These are phyloP conservation scores for Drymodes brunneopygia DNA, from an alignment of 2,113 vertebrate genomes.

Conservation along the genomic window DNA sequence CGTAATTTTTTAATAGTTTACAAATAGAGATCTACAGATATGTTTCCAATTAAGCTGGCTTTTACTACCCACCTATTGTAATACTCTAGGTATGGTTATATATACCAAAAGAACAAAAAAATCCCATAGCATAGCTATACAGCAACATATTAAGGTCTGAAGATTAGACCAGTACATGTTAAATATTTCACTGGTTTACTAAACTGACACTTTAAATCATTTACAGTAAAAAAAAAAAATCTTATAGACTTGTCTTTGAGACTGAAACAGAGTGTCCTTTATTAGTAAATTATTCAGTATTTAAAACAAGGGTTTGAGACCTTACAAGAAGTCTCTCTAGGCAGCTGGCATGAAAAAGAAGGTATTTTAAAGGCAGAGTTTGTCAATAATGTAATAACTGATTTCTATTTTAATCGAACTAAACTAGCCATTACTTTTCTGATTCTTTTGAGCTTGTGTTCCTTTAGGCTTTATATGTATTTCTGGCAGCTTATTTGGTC, in stretches of 20 bases:
- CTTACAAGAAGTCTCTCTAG: constrained; percentile 62
- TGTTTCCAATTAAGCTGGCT: constrained; percentile 79
- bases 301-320: constrained; percentile 61
- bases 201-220: constrained; percentile 72
- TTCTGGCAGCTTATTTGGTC: constrained; percentile 75
- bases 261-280: constrained; percentile 71
- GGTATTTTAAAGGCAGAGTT: constrained; percentile 55
- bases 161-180: constrained; percentile 69
- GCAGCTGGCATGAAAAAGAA: constrained; percentile 45
- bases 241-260: constrained; percentile 74
- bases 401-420: constrained; percentile 40
- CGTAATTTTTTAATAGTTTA: constrained; percentile 75
- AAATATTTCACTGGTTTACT: constrained; percentile 74
- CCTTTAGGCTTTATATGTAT: constrained; percentile 63
- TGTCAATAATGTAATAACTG: constrained; percentile 43
- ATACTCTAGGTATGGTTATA: constrained; percentile 74
- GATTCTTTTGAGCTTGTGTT: constrained; percentile 67
- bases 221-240: constrained; percentile 70
- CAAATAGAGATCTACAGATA: constrained; percentile 74
- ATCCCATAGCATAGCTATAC: constrained; percentile 68
- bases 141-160: constrained; percentile 72
- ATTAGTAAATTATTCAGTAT: constrained; percentile 72
- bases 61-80: constrained; percentile 73
- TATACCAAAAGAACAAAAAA: constrained; percentile 67
- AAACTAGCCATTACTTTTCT: constrained; percentile 52